Percentiles rank a stretch among this genome's conserved stretches.
phyloP scores from a whole-genome alignment of 2,113 vertebrate species.

The Calyptomena viridis region DNA sequence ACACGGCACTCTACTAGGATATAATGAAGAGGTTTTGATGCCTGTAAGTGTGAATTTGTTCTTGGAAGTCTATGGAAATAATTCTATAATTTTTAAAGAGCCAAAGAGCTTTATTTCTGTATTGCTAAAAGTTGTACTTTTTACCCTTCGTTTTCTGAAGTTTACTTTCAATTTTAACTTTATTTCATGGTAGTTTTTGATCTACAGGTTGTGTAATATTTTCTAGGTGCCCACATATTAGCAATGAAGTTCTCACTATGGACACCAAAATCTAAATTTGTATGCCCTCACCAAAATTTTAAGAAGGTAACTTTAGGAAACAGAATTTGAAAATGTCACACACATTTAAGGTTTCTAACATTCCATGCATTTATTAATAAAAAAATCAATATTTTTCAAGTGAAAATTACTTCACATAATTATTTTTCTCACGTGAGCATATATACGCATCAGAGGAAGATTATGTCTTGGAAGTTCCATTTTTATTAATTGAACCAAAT shows the following conservation, averaged over 20 bases:
- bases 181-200: not conserved
- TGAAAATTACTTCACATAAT: not conserved
- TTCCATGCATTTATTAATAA: not conserved
- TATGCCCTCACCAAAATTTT: not conserved
- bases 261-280: not conserved
- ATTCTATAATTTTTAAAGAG: no score
- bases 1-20: no score
- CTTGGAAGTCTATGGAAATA: no score
- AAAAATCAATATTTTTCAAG: not conserved
- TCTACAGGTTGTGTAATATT: not conserved
- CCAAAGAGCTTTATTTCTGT: no score
- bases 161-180: not conserved
- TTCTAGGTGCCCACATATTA: not conserved
- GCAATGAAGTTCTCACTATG: not conserved
- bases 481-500: not conserved
- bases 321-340: not conserved
- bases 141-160: not conserved
- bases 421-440: not conserved
- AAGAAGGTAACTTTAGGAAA: not conserved
- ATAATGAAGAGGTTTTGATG: no score
- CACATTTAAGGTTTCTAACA: not conserved
- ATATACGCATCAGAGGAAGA: not conserved
- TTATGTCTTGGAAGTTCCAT: not conserved
- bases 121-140: not conserved
- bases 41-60: no score